A percentile compares a stretch with the other conserved stretches of the same genome.
Evolutionary conservation across 2,113 vertebrate species (phyloP).

Genomic region (Microcebus jonahi): DNA sequence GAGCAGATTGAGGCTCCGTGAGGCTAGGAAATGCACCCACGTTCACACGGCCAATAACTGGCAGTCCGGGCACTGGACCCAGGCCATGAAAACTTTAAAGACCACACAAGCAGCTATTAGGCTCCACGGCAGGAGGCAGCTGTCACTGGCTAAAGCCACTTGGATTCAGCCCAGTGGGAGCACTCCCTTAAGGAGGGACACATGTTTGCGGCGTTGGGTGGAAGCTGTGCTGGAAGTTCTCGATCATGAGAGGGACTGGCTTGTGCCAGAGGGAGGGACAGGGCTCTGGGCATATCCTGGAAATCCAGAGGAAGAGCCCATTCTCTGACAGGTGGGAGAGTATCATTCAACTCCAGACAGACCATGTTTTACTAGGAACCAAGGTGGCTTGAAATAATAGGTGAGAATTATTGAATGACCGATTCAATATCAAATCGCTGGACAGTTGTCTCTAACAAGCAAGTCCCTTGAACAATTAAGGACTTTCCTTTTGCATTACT

Average conservation of each 20-base stretch:
- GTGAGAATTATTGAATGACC: background rate
- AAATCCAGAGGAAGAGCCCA: background rate
- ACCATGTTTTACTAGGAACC: background rate
- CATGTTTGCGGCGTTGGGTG: background rate
- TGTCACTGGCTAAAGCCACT: background rate
- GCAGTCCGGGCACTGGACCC: no score
- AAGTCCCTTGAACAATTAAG: background rate
- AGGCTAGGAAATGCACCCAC: background rate
- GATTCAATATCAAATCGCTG: background rate
- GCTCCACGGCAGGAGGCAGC: background rate
- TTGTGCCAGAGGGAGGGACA: background rate
- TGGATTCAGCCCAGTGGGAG: background rate
- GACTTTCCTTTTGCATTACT: background rate
- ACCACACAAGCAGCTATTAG: fast-evolving
- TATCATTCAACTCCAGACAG: background rate
- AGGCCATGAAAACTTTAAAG: background rate
- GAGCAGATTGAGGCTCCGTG: background rate
- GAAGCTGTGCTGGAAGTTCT: background rate
- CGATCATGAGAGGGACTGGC: background rate
- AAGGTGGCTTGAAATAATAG: background rate
- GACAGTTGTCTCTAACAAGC: background rate
- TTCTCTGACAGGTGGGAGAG: background rate
- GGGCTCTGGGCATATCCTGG: background rate
- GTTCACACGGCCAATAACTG: background rate
- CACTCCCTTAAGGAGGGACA: background rate